Base-by-base conservation (phyloP, 2,888 invertebrate species). In the Melikaiella ostensackeni region DNA sequence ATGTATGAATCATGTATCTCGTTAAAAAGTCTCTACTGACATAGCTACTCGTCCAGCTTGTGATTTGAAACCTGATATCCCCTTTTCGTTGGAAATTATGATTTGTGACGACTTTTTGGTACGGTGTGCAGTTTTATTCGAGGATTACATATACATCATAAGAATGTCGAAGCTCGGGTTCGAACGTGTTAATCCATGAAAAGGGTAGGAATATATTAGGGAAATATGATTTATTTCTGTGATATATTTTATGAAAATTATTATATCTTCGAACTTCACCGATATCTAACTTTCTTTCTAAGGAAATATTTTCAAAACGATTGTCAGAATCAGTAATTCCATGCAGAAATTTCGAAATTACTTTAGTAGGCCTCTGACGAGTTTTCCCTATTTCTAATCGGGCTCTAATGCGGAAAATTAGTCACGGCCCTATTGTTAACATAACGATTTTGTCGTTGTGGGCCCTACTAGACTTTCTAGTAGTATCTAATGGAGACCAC, bases 101-200 rank as follows among this genome's bases (percentile, higher is more conserved):
- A 70, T 70, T 70, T 70, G 70, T 50, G 70, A 30, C 19, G 27
- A 50, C 70, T 70, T 70, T 70, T 70, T 30, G 46, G 50, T 11
- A 33, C 16, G n/a, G 46, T 50, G 30, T 70, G n/a, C n/a, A 70
- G 19, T 50, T 70, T 70, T 50, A 50, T 70, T 50, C 30, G 33
- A 50, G 27, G 33, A 46, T 70, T 50, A 50, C 30, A 3, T 33
- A 70, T 70, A 70, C n/a, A 70, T 66, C 66, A 24, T 66, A 27
- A 66, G 46, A 66, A 66, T 66, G n/a, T 57, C 24, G 24, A 57
- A 27, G 11, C 24, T 24, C 13, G 24, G 57, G 4, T 57, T 24
- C 24, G 57, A 57, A 13, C 57, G 24, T 57, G 57, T 24, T 24
- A 57, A 57, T 24, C 57, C 24, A 24, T 57, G 57, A 57, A 24